Conservation (phyloP, 2,888 invertebrate genomes). For the Phaedon cochleariae region DNA sequence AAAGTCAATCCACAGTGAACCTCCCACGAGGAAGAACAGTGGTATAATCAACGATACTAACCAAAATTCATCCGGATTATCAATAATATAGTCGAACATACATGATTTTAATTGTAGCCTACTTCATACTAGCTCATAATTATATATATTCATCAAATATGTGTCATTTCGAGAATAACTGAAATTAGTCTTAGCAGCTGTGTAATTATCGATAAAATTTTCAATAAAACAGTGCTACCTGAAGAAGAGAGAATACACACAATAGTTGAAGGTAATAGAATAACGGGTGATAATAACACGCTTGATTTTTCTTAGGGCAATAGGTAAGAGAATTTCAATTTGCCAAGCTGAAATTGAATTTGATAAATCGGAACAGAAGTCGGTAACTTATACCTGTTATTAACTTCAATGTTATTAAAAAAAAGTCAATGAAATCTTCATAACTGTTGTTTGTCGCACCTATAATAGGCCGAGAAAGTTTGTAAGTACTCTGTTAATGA, state of each 20-base stretch:
- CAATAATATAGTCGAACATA: neutral
- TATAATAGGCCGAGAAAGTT: neutral
- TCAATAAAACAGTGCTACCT: slow-evolving; percentile 19
- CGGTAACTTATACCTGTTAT: slow-evolving; percentile 12
- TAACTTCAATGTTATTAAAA: neutral
- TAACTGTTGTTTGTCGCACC: neutral
- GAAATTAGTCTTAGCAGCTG: neutral
- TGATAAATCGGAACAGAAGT: slow-evolving; percentile 7
- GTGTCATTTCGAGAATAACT: slow-evolving; percentile 14
- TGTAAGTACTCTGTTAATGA: neutral
- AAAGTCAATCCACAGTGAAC: neutral
- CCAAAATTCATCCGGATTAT: neutral
- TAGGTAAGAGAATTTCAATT: slow-evolving; percentile 8
- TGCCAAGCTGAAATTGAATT: slow-evolving; percentile 14
- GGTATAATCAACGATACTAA: neutral
- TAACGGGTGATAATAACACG: slow-evolving; percentile 28
- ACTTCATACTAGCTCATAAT: slow-evolving; percentile 2
- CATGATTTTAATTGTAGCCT: neutral
- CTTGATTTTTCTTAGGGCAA: slow-evolving; percentile 5
- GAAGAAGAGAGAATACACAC: slow-evolving; percentile 16
- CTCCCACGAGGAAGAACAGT: neutral
- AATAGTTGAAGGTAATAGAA: slow-evolving; percentile 25
- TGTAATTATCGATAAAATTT: slow-evolving; percentile 12
- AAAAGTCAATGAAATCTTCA: neutral
- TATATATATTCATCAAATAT: slow-evolving; percentile 5